phyloP scores from a whole-genome alignment of 2,888 invertebrate genomes.

The Charanyca ferruginea region DNA sequence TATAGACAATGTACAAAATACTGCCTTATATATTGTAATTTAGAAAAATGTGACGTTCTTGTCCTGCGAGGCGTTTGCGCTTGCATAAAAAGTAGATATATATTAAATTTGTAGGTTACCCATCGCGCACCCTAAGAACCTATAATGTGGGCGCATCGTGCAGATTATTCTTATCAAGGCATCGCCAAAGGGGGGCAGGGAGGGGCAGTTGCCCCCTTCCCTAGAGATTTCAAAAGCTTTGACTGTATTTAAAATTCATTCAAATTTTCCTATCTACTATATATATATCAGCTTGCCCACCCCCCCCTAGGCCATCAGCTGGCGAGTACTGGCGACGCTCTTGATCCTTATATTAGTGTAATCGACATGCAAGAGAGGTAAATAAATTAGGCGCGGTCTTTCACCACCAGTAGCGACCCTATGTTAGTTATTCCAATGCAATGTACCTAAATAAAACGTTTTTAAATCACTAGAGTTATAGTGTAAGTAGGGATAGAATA shows the following conservation, averaged over 20 bases:
- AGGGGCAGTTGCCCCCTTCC: too few relatives aligned
- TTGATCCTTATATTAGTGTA: too few relatives aligned
- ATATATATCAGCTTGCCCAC: too few relatives aligned
- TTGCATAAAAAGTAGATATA: slow-evolving; percentile 10
- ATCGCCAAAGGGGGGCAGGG: too few relatives aligned
- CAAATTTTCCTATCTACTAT: too few relatives aligned
- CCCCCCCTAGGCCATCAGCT: too few relatives aligned
- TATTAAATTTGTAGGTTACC: not conserved
- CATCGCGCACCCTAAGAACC: too few relatives aligned
- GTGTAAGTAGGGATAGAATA: slow-evolving; percentile 11
- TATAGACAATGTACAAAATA: slow-evolving; percentile 45
- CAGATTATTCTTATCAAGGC: not conserved
- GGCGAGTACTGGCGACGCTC: too few relatives aligned
- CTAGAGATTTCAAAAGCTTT: too few relatives aligned
- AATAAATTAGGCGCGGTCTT: not conserved
- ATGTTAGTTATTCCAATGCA: slow-evolving; percentile 11
- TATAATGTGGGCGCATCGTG: not conserved
- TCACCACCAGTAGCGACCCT: slow-evolving; percentile 23
- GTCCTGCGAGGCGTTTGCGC: not conserved
- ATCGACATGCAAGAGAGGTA: not conserved
- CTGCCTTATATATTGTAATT: slow-evolving; percentile 47
- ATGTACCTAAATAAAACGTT: slow-evolving; percentile 15
- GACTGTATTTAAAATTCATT: too few relatives aligned
- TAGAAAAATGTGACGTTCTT: slow-evolving; percentile 20
- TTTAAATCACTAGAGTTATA: slow-evolving; percentile 22